A percentile compares a stretch with the other conserved stretches of the same genome.
These are phyloP conservation scores for Parambassis ranga DNA, from an alignment of 2,797 vertebrate species.

Conservation along the genomic window DNA sequence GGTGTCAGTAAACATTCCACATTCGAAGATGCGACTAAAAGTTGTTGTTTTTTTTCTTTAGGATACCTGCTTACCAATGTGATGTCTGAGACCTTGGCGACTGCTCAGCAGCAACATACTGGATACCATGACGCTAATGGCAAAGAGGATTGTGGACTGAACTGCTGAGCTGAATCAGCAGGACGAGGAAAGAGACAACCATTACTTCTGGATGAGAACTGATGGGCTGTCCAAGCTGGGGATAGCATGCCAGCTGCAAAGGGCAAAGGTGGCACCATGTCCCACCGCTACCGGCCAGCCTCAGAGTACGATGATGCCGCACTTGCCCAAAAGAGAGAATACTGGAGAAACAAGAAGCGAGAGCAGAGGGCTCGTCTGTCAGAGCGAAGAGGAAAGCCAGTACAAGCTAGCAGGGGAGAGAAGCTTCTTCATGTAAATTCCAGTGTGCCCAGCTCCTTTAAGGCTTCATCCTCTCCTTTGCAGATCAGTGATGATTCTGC, in stretches of 20 bases:
- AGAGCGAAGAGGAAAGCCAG: constrained; percentile 28
- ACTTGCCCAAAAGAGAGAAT: constrained; percentile 80
- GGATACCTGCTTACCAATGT: constrained; percentile 30
- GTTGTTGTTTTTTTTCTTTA: constrained; percentile 30
- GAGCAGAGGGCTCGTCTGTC: constrained; percentile 80
- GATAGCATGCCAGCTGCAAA: constrained; percentile 73
- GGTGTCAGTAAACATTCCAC: no score
- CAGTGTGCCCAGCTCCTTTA: constrained; percentile 1
- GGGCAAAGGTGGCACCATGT: constrained; percentile 46
- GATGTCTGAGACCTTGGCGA: constrained; percentile 37
- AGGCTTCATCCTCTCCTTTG: constrained; percentile 26
- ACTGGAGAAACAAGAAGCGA: constrained; percentile 84
- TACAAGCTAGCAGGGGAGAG: background rate
- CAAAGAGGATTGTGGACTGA: constrained; percentile 14
- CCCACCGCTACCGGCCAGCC: constrained; percentile 73
- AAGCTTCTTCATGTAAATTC: constrained; percentile 7
- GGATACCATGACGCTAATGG: constrained; percentile 6
- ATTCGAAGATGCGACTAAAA: no score
- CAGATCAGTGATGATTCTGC: constrained; percentile 36
- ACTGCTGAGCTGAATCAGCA: constrained; percentile 22
- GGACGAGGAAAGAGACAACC: background rate
- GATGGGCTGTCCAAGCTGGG: constrained; percentile 42
- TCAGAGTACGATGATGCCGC: constrained; percentile 76
- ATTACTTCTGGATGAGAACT: constrained; percentile 35
- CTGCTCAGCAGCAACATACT: constrained; percentile 2